Percentiles rank a stretch among this genome's conserved stretches.
Evolutionary conservation across 2,797 vertebrate genomes (phyloP).

Genomic region (Poeciliopsis gracilis): DNA sequence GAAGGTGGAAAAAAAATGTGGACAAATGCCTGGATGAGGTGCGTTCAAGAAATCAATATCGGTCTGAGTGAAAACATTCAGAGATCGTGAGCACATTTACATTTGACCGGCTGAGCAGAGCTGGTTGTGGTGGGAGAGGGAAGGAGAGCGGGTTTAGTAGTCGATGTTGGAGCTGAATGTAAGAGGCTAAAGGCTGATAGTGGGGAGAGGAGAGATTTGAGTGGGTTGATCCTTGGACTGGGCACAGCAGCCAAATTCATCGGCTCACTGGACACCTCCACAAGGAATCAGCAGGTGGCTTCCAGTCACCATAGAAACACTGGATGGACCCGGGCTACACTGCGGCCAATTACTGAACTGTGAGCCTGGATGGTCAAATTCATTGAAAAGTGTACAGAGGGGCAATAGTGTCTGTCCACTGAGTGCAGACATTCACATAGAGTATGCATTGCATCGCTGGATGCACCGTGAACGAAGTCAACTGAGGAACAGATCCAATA

Average conservation of each 20-base stretch:
- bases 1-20: slow-evolving; percentile 52
- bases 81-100: slow-evolving; percentile 48
- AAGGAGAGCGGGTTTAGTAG: slow-evolving; percentile 41
- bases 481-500: slow-evolving; percentile 29
- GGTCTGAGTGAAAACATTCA: slow-evolving; percentile 51
- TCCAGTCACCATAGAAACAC: slow-evolving; percentile 73
- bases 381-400: slow-evolving; percentile 63
- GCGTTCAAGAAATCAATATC: slow-evolving; percentile 43
- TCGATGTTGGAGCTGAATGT: slow-evolving; percentile 32
- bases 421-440: slow-evolving; percentile 36
- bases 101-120: slow-evolving; percentile 55
- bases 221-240: slow-evolving; percentile 51
- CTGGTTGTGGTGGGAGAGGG: slow-evolving; percentile 24
- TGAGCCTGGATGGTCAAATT: slow-evolving; percentile 64
- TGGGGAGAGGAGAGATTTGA: slow-evolving; percentile 47
- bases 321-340: slow-evolving; percentile 43
- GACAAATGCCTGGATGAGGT: slow-evolving; percentile 24
- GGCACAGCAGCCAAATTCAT: slow-evolving; percentile 63
- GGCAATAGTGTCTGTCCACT: slow-evolving; percentile 45
- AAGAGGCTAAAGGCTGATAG: slow-evolving; percentile 28
- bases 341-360: slow-evolving; percentile 63
- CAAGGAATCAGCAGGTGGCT: slow-evolving; percentile 61
- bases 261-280: slow-evolving; percentile 68
- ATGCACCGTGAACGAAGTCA: slow-evolving; percentile 39
- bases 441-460: slow-evolving; percentile 48